Base-by-base conservation (phyloP, 2,797 vertebrate genomes). In the Pangasius sanitwongsei region DNA sequence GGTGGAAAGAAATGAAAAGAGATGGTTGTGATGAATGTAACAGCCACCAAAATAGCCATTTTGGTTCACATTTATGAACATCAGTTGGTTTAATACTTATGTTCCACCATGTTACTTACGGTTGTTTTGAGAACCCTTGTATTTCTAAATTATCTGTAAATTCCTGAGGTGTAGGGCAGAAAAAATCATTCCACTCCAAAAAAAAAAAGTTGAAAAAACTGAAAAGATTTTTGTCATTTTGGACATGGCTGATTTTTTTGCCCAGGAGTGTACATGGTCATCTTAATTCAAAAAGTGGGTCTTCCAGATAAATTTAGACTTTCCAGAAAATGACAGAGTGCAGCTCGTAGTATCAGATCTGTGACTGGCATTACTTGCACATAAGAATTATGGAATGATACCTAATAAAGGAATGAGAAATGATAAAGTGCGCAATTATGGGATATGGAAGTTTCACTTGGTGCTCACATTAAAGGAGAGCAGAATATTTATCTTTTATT, bases 401-500 rank as follows among this genome's bases (percentile, higher is more conserved):
- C 34, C 67, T 87, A 89, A 67, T 83, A 86, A 89, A 86, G 70
- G 70, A 83, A 87, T 72, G 48, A 77, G 83, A 85, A 48, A 87
- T 90, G 77, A 90, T 88, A 72, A 83, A 91, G 85, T 84, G 77
- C 28, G 61, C 70, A 55, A 87, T 84, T 85, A 88, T 53, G 44
- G 88, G 31, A 70, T 80, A n/a, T 67, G 85, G 69, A 89, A 72
- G 86, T 77, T 89, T 91, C 50, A 83, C 90, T 87, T 75, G 65
- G 80, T 88, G 81, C 86, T 90, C 50, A 87, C 67, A 85, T 81
- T 85, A 86, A 89, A 89, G 34, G 31, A 87, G 69, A 90, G 67
- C 65, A 34, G 83, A 85, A 89, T 86, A 84, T 86, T 80, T 77
- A 88, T 90, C 63, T 69, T 81, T 90, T 72, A 55, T 55, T 87